These are phyloP conservation scores for Epinephelus cyanopodus DNA, from an alignment of 2,113 vertebrate genomes.

Conservation along the genomic window DNA sequence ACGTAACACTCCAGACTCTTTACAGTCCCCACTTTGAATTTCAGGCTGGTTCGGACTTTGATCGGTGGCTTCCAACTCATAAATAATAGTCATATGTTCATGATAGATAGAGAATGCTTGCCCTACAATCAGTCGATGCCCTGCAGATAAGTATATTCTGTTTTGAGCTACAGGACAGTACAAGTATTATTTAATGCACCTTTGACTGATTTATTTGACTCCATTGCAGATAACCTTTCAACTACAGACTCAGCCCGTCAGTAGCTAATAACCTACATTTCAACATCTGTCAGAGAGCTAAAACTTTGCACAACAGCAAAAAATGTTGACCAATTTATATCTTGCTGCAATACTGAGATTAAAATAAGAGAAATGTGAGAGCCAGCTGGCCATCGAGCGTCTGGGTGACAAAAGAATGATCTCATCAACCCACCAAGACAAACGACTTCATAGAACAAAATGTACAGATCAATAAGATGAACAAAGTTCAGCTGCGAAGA, in stretches of 20 bases:
- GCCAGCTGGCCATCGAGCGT: not conserved
- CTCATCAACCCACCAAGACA: constrained; percentile 14
- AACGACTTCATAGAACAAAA: constrained; percentile 3
- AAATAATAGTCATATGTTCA: constrained; percentile 3
- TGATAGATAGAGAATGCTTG: not conserved
- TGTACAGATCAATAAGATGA: constrained; percentile 35
- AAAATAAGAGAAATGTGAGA: not conserved
- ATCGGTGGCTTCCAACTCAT: constrained; percentile 49
- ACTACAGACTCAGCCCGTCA: not conserved
- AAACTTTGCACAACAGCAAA: not conserved
- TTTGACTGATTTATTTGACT: not conserved
- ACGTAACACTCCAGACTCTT: constrained; percentile 5
- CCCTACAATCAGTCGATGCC: not conserved
- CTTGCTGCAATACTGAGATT: not conserved
- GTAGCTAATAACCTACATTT: not conserved
- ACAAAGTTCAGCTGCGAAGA: constrained; percentile 63
- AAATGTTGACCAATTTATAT: not conserved
- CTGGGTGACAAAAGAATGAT: constrained; percentile 9
- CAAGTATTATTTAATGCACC: not conserved
- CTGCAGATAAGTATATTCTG: constrained; percentile 9
- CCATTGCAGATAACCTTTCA: not conserved
- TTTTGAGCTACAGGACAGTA: not conserved
- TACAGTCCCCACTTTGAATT: not conserved
- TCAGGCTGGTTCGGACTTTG: constrained; percentile 44
- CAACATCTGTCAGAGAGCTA: not conserved